Base-by-base conservation (phyloP, 2,113 vertebrate genomes). In the Mastomys natalensis region DNA sequence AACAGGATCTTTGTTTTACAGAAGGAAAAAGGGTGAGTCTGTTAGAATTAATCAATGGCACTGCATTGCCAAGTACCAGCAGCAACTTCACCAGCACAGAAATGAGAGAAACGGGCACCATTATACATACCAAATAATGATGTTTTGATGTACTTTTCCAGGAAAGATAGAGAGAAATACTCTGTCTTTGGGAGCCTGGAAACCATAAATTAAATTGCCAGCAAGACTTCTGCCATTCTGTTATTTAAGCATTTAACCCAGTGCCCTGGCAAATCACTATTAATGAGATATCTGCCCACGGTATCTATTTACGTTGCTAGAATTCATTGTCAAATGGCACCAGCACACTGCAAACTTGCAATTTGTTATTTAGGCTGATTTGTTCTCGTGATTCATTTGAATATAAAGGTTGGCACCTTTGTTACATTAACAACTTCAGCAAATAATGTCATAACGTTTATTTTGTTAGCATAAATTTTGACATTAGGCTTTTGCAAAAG, bases 81-180 rank as follows among this genome's bases (percentile, higher is more conserved):
- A 78, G 80, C 80, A 95, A 68, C 43, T 97, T 84, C 13, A 95
- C 93, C 86, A 95, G 86, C 73, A 91, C 51, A 77, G 82, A 87
- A 95, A 94, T 62, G 55, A 82, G 94, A 95, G 91, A 96, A 90
- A 93, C 80, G 43, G 29, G 29, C 40, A 73, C 70, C 45, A 86
- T 68, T 43, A 37, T n/a, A 76, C 43, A 7, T 5, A 9, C 55
- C 43, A 2, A 3, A 77, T 96, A 96, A 97, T 72, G 97, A 97
- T 93, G 97, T 93, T 98, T 98, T 95, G 95, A 97, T 98, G 82
- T 93, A 97, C 93, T 97, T 96, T 84, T 95, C 80, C 94, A 87
- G 89, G 95, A 62, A 96, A 37, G 10, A 26, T 51, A 15, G 9
- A 51, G 26, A 77, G 21, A 43, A 73, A 94, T 10, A 64, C 8